Base-by-base conservation (phyloP, 2,888 invertebrate species). In the Dynastes tityus region DNA sequence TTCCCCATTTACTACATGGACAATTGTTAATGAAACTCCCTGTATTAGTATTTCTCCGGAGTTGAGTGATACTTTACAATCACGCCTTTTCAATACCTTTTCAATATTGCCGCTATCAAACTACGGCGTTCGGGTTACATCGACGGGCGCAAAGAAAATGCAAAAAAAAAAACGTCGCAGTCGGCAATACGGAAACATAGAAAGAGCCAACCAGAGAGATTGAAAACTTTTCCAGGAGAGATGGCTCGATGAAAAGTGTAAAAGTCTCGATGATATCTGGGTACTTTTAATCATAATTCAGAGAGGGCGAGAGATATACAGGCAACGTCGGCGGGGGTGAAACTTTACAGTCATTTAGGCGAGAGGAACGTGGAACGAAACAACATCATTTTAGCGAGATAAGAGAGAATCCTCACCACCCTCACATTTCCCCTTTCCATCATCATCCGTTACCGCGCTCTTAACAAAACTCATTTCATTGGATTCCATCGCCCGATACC, bases 321-420 rank as follows among this genome's bases (percentile, higher is more conserved):
- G 84, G 82, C 45, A 82, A 84, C 85, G 84, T 82, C 32, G 32
- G 32, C 6, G 5, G 83, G 83, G 82, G 75, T 63, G 77, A 64
- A 80, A 80, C 81, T 85, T 85, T 85, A 86, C 86, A 86, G 86
- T 86, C 87, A 87, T 87, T 87, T 87, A 86, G 85, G 84, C 86
- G 86, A 84, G 87, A 86, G 87, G 86, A 86, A 74, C 73, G 61
- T 13, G 61, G 85, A 85, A 84, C 85, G 84, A 83, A 86, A 87
- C 37, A 37, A 37, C 86, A 85, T 84, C 85, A 84, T 84, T 78
- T 83, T 85, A 84, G 84, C 85, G 85, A 86, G 85, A 86, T 87
- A 85, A 86, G 78, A 81, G 82, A 81, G 82, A 80, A 16, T 22
- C 22, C n/a, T 5, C 45, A 1, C 27, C 55, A 22, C 55, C 55